Conservation (phyloP, 1,140 invertebrate species). For the Caerostris extrusa region DNA sequence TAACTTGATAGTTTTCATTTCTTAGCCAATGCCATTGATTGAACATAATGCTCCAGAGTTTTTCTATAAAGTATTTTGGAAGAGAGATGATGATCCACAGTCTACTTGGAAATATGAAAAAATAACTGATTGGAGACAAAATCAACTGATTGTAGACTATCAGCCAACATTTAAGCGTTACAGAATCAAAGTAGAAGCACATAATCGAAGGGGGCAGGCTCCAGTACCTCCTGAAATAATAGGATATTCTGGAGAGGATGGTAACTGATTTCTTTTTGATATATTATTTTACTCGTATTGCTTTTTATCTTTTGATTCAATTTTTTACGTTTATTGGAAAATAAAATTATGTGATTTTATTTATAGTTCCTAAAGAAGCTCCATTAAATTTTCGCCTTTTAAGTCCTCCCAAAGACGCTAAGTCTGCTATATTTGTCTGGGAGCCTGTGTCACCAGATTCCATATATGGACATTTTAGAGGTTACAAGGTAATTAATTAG, state of each 20-base stretch:
- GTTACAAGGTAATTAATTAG: slow-evolving; percentile 87
- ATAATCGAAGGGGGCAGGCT: slow-evolving; percentile 94
- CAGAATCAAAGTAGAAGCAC: slow-evolving; percentile 94
- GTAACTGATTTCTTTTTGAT: slow-evolving; percentile 43
- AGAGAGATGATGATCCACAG: slow-evolving; percentile 88
- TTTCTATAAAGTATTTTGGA: slow-evolving; percentile 94
- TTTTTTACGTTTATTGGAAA: neutral
- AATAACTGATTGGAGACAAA: slow-evolving; percentile 89
- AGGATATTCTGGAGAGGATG: slow-evolving; percentile 97
- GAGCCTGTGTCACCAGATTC: slow-evolving; percentile 88
- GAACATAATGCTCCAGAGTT: slow-evolving; percentile 97
- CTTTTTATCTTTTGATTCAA: neutral
- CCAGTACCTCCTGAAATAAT: slow-evolving; percentile 89
- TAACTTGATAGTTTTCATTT: neutral
- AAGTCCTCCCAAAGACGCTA: slow-evolving; percentile 86
- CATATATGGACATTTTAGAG: slow-evolving; percentile 92
- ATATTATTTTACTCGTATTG: neutral
- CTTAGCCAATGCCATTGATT: slow-evolving; percentile 93
- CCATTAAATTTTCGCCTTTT: slow-evolving; percentile 92
- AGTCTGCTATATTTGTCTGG: slow-evolving; percentile 91
- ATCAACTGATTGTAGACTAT: slow-evolving; percentile 87
- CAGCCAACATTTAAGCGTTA: slow-evolving; percentile 96
- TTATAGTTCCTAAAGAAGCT: slow-evolving; percentile 86
- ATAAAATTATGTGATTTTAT: slow-evolving; percentile 12
- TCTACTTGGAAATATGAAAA: slow-evolving; percentile 87